Evolutionary conservation across 2,888 invertebrate species (phyloP), one percentile per base, ranked within the genome.

Genomic region (Eilema caniola): DNA sequence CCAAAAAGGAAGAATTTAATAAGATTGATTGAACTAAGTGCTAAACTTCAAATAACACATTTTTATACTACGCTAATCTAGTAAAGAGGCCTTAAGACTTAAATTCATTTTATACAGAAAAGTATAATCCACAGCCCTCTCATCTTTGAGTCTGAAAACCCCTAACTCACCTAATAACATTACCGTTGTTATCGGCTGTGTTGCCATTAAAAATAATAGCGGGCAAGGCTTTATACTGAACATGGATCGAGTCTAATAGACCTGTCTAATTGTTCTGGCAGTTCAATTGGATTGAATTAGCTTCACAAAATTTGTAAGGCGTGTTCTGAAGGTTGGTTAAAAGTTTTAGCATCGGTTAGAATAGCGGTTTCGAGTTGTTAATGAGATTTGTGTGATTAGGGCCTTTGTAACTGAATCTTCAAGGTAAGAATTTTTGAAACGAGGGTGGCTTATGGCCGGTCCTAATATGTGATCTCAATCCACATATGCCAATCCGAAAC

Each of bases 161-260:
- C 47, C 41, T 71, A 53, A 66, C 41, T 41, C 10, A 28, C 10
- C 37, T 68, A 76, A 80, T 75, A 73, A 73, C 65, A 76, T 72
- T 75, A 72, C 74, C 61, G 53, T 37, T 69, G 41, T 77, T 80
- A 78, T 81, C 70, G 66, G 56, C 74, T 66, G 67, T 68, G 71
- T 70, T 69, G 60, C 75, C 76, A 75, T 84, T 79, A 84, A 69
- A 80, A 84, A 77, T 83, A 80, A 83, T 69, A 70, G 63, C 65
- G 53, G 37, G 37, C 66, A 63, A 71, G 47, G 28, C 63, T 61
- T 60, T 63, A 69, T 65, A n/a, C 66, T 64, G 16, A 60, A 53
- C 61, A 61, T 37, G 33, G 28, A 59, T 67, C 56, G 67, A 61
- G 60, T 56, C 61, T 73, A 68, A 77, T 65, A 24, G 61, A 71